Percentiles rank a stretch among this genome's conserved stretches.
These are phyloP conservation scores for Sander lucioperca DNA, from an alignment of 2,113 vertebrate species.

Conservation along the genomic window DNA sequence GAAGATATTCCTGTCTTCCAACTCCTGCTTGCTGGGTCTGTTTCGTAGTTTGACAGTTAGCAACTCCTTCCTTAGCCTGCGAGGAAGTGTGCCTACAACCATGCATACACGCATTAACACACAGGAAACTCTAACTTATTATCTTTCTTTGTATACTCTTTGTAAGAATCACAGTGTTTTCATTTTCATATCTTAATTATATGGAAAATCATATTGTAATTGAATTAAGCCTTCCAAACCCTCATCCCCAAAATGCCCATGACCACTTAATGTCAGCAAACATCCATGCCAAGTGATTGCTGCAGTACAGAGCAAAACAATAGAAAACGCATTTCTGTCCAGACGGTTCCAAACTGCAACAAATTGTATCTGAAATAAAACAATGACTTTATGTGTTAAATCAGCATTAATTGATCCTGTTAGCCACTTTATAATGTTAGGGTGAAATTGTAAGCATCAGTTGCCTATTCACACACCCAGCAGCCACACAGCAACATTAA, in stretches of 20 bases:
- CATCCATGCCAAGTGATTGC: background rate
- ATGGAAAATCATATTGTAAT: background rate
- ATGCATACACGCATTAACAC: constrained; percentile 24
- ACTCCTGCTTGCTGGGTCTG: constrained; percentile 95
- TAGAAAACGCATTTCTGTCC: too few species aligned
- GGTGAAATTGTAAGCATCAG: background rate
- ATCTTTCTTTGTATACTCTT: background rate
- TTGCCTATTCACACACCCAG: background rate
- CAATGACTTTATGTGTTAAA: background rate
- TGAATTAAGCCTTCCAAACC: background rate
- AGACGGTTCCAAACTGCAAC: background rate
- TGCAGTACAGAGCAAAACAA: too few species aligned
- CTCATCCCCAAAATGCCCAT: background rate
- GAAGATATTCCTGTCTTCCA: constrained; percentile 97
- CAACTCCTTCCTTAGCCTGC: constrained; percentile 96
- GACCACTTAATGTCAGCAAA: background rate
- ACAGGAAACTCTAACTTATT: constrained; percentile 3
- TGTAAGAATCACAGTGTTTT: background rate
- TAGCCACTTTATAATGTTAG: background rate
- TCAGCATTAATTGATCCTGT: background rate
- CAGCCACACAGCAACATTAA: background rate
- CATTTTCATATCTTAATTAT: background rate
- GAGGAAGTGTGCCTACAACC: constrained; percentile 91
- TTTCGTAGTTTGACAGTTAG: constrained; percentile 95
- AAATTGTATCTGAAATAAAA: background rate